Base-by-base conservation (phyloP, 2,888 invertebrate species). In the Lochmaea capreae region DNA sequence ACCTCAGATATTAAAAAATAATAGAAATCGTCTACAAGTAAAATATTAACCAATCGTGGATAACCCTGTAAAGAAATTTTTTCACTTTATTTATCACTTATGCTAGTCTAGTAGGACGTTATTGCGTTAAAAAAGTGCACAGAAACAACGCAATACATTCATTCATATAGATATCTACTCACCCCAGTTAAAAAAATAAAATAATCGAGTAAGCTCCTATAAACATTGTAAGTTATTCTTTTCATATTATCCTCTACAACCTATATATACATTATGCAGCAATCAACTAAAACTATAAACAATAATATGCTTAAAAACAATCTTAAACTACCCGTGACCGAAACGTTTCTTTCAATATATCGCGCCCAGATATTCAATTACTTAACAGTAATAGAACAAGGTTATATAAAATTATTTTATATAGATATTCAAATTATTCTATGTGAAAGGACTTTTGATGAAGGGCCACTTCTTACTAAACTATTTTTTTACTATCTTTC, bases 311-410 rank as follows among this genome's bases (percentile, higher is more conserved):
- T 74, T 43, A 62, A 68, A 67, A 76, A 69, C 65, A 70, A 75
- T 73, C 58, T 63, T 57, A 62, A 74, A 39, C 71, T 66, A 73
- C 72, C 73, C 74, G 74, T 77, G 75, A 77, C 77, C 63, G 70
- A 68, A 57, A 75, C 65, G 61, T 73, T 73, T 65, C 43, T 49
- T 49, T 43, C 58, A 16, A 67, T 61, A 46, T 26, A 72, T 71
- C 73, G 73, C 65, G 69, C 73, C 75, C 69, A 71, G 14, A 67
- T 61, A 59, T 65, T 61, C 33, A 67, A 62, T 65, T 54, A 62
- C 14, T 52, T n/a, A n/a, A n/a, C 26, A 33, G 3, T 33, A 33
- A 33, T 33, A 49, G 49, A 49, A 49, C 18, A 54, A 46, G 46
- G 46, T 46, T 46, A 46, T 46, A 46, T 46, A 46, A 12, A 46